Evolutionary conservation across 2,113 vertebrate genomes (phyloP), one percentile per base, ranked within the genome.

Genomic region (Melanerpes formicivorus): DNA sequence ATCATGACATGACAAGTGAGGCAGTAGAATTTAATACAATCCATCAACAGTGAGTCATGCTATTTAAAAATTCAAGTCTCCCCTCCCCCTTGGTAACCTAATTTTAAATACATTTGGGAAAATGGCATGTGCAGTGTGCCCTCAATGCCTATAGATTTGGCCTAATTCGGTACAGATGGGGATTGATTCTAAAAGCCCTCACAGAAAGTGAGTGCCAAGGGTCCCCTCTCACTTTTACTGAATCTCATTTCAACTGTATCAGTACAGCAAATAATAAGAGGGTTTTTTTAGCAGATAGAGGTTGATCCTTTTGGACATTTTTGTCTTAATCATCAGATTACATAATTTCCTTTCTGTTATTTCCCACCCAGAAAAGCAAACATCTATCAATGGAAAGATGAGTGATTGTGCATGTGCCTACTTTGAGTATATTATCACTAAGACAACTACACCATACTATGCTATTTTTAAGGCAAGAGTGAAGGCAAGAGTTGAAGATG

Each of bases 91-190:
- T 79, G 67, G 62, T 95, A 92, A 96, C 90, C 93, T 93, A 96
- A 88, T 95, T 96, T 95, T 87, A 70, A 80, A 87, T 87, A 37
- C 95, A 84, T 93, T 88, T 88, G 92, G 92, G 95, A 92, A 96
- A 95, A 96, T 46, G n/a, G 37, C 46, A 83, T 69, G 67, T 90
- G 37, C 25, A 56, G 70, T 73, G 66, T 80, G 67, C 81, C 79
- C 92, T 92, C 71, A 87, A 77, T 94, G 93, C 95, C 87, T 96
- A 66, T 81, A 93, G 67, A 82, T 95, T 46, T 94, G 89, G 75
- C 84, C 95, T 96, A 96, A 64, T 95, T 96, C 74, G 79, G 46
- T 90, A 63, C 93, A 90, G 21, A 13, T 77, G 93, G 89, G 93
- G 60, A 94, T 84, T 90, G 52, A 73, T 82, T 93, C 50, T 40